Conservation (phyloP, 2,113 vertebrate genomes). For the Sprattus sprattus region DNA sequence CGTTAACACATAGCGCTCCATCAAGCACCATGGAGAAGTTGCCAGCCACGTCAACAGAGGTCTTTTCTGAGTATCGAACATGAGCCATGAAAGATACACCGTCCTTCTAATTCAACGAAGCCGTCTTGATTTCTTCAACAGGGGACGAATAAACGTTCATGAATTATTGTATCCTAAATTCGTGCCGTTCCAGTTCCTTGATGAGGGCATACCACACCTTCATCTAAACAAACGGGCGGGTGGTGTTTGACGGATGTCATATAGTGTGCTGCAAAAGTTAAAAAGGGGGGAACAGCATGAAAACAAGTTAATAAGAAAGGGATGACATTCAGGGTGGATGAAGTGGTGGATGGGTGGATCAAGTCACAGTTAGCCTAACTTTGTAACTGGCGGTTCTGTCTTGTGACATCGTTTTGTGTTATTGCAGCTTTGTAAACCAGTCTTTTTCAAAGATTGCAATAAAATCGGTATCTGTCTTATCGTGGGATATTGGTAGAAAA, state of each 20-base stretch:
- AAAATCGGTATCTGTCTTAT: too few relatives aligned
- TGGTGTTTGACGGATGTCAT: neutral
- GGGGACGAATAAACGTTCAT: neutral
- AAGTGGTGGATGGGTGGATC: neutral
- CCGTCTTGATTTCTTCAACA: neutral
- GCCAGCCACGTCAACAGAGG: slow-evolving; percentile 40
- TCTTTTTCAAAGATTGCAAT: too few relatives aligned
- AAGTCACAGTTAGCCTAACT: neutral
- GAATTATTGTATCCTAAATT: neutral
- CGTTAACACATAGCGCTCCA: slow-evolving; percentile 61
- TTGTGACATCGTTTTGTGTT: neutral
- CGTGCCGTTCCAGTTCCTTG: neutral
- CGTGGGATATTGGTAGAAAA: too few relatives aligned
- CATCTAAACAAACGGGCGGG: neutral
- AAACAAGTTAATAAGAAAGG: slow-evolving; percentile 1
- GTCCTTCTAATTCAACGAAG: neutral
- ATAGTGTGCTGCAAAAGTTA: neutral
- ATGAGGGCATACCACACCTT: neutral
- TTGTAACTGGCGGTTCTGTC: neutral
- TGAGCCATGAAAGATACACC: slow-evolving; percentile 50
- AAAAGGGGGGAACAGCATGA: neutral
- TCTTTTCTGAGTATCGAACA: slow-evolving; percentile 52
- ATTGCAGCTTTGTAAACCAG: neutral
- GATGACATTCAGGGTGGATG: neutral
- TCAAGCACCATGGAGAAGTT: slow-evolving; percentile 52